Evolutionary conservation across 2,888 invertebrate genomes (phyloP).

Genomic region (Tholera decimalis): DNA sequence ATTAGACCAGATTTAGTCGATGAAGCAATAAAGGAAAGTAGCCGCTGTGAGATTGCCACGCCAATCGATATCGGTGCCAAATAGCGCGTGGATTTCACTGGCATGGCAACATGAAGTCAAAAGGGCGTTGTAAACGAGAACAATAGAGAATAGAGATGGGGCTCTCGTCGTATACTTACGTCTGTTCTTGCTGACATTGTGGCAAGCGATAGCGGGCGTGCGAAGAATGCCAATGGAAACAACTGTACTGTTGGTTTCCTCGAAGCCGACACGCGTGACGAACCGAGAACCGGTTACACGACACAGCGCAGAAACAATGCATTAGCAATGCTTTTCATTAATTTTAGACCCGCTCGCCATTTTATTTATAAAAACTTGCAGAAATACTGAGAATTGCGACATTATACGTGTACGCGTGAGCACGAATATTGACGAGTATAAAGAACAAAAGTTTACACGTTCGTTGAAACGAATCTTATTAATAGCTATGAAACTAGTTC

Average conservation of each 20-base stretch:
- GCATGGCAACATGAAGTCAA: slow-evolving; percentile 71
- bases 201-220: slow-evolving; percentile 78
- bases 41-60: slow-evolving; percentile 67
- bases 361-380: slow-evolving; percentile 76
- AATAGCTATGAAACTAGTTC: slow-evolving; percentile 68
- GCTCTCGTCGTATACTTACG: slow-evolving; percentile 69
- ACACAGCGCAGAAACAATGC: slow-evolving; percentile 85
- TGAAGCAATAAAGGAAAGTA: slow-evolving; percentile 79
- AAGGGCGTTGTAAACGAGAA: slow-evolving; percentile 67
- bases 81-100: slow-evolving; percentile 74
- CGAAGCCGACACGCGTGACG: slow-evolving; percentile 86
- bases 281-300: slow-evolving; percentile 84
- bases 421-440: slow-evolving; percentile 66
- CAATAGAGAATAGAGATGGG: slow-evolving; percentile 79
- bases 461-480: slow-evolving; percentile 64
- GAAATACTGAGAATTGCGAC: slow-evolving; percentile 66
- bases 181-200: slow-evolving; percentile 74
- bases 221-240: slow-evolving; percentile 87
- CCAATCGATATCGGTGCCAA: slow-evolving; percentile 71
- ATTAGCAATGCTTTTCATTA: slow-evolving; percentile 84
- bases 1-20: slow-evolving; percentile 71
- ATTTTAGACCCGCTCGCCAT: slow-evolving; percentile 75
- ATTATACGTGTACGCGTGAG: slow-evolving; percentile 58
- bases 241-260: slow-evolving; percentile 87
- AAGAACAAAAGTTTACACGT: slow-evolving; percentile 70